Conservation (phyloP, 2,113 vertebrate species). For the Charina bottae region DNA sequence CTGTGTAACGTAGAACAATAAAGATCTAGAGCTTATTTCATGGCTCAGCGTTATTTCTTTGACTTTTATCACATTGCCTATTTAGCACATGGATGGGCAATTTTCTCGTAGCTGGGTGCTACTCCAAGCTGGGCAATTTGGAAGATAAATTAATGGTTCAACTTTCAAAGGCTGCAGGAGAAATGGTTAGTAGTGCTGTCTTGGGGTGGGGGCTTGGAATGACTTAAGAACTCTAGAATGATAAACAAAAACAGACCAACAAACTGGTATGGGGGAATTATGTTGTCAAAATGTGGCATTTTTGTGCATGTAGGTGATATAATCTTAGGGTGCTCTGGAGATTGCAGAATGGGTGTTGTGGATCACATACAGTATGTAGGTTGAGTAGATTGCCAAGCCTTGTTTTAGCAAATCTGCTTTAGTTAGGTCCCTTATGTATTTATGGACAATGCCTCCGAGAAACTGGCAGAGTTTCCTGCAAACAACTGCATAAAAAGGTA, state of each 20-base stretch:
- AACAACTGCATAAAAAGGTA: too few relatives aligned
- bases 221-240: neutral
- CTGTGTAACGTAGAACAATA: too few relatives aligned
- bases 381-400: neutral
- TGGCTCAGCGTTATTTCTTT: too few relatives aligned
- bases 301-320: neutral
- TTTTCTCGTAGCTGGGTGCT: too few relatives aligned
- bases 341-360: neutral
- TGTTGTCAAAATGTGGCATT: neutral
- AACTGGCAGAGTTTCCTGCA: neutral
- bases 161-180: neutral
- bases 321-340: neutral
- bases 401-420: neutral
- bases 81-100: neutral
- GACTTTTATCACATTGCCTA: neutral
- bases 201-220: neutral
- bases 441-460: neutral
- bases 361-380: neutral
- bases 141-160: neutral
- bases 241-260: neutral
- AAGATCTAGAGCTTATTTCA: too few relatives aligned
- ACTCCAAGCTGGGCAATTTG: neutral
- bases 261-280: neutral
- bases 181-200: neutral
- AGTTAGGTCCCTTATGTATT: neutral